Evolutionary conservation across 2,888 invertebrate genomes (phyloP).

Genomic region (Lepas anatifera): DNA sequence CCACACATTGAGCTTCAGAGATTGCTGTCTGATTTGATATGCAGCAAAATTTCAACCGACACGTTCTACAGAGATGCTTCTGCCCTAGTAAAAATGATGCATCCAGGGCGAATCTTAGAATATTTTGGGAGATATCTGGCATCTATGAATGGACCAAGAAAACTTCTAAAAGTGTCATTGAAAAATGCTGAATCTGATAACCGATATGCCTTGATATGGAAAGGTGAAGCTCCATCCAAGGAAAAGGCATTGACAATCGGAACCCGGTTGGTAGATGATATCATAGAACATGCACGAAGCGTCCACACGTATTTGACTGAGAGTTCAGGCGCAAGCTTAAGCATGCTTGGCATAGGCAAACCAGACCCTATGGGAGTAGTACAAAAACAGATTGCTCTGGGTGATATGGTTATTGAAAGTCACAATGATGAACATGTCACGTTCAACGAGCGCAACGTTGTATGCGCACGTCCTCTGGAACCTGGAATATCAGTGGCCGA

Average conservation of each 20-base stretch:
- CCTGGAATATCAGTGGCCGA: not conserved
- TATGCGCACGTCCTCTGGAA: not conserved
- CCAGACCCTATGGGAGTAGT: not conserved
- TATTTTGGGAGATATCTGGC: not conserved
- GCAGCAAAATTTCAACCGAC: not conserved
- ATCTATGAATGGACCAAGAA: not conserved
- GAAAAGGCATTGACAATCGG: not conserved
- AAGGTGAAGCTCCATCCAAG: not conserved
- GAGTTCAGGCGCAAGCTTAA: not conserved
- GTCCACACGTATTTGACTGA: not conserved
- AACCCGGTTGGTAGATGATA: not conserved
- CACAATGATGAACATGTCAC: not conserved
- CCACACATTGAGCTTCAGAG: not conserved
- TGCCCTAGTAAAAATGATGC: not conserved
- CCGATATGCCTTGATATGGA: not conserved
- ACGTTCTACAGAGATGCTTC: not conserved
- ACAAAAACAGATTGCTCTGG: not conserved
- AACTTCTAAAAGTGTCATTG: not conserved
- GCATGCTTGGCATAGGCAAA: not conserved
- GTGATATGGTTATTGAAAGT: not conserved
- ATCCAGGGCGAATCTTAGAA: not conserved
- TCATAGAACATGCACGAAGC: not conserved
- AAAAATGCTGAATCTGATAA: not conserved
- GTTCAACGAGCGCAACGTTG: not conserved
- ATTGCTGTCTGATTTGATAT: not conserved